Evolutionary conservation across 1,140 invertebrate genomes (phyloP).

Genomic region (Uloborus diversus): DNA sequence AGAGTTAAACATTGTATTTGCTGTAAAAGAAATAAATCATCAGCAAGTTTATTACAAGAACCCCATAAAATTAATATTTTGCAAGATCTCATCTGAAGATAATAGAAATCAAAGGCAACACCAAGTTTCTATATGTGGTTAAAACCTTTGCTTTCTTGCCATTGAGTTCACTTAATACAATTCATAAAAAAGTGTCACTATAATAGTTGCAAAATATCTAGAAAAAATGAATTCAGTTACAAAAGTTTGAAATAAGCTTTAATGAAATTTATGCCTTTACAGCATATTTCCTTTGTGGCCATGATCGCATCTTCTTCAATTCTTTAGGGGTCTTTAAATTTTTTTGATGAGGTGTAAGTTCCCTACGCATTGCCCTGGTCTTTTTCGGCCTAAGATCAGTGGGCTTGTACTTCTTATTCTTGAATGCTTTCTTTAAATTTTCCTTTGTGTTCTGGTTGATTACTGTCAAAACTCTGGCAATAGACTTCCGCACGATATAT

Average conservation of each 20-base stretch:
- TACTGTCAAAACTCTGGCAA: conserved; percentile 97
- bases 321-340: conserved; percentile 90
- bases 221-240: too few species aligned
- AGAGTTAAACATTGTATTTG: too few species aligned
- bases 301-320: conserved; percentile 82
- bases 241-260: conserved; percentile 13
- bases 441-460: conserved; percentile 99
- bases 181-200: too few species aligned
- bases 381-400: conserved; percentile 95
- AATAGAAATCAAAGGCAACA: too few species aligned
- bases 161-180: too few species aligned
- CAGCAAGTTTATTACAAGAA: too few species aligned
- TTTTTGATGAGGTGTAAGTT: conserved; percentile 85
- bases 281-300: conserved; percentile 91
- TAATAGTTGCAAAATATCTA: too few species aligned
- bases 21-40: too few species aligned
- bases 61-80: too few species aligned
- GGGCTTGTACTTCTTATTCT: conserved; percentile 95
- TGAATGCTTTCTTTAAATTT: conserved; percentile 93
- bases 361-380: conserved; percentile 87
- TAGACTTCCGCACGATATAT: conserved; percentile 95
- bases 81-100: too few species aligned
- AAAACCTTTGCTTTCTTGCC: too few species aligned
- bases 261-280: conserved; percentile 83
- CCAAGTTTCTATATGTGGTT: too few species aligned